Base-by-base conservation (phyloP, 2,113 vertebrate species). In the Sula dactylatra region DNA sequence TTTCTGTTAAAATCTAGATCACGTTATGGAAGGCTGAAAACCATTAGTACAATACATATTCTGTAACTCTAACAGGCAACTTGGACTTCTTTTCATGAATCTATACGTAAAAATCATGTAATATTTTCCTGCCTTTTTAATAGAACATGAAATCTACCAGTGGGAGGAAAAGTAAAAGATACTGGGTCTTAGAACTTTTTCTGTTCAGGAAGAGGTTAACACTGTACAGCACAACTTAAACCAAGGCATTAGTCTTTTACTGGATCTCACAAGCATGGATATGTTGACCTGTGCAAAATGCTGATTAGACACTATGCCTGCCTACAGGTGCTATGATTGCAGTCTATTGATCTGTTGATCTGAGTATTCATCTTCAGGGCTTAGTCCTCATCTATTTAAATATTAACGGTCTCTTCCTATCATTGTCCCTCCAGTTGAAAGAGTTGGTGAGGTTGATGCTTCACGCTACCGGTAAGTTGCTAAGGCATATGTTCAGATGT, bases 401-500 rank as follows among this genome's bases (percentile, higher is more conserved):
- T 42, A 55, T 36, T n/a, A 80, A 55, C 5, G 8, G 9, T 4
- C 36, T 69, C 61, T 69, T 55, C 24, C 31, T 34, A 25, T 47
- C 26, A 13, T 9, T 32, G 22, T 50, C 29, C 32, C 42, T 85
- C 54, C 16, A 34, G 16, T 3, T 54, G 62, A 54, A 69, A 40
- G 2, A 55, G 42, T 10, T 31, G n/a, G 15, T 42, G 24, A 79
- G 3, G 72, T 1, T 52, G 42, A 27, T 11, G 32, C 27, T 62
- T 18, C 34, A 42, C 18, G 8, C 31, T 44, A 40, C 44, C 22
- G 16, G 13, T 7, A 47, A 72, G 11, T 9, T 40, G 25, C 29
- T 40, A 31, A 73, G 16, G 11, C 24, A 38, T 10, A 15, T 5
- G 8, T 25, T 55, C 24, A 44, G 13, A 40, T 1, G 0, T 5